Conservation (phyloP, 2,797 vertebrate genomes). For the Chromobotia macracanthus region DNA sequence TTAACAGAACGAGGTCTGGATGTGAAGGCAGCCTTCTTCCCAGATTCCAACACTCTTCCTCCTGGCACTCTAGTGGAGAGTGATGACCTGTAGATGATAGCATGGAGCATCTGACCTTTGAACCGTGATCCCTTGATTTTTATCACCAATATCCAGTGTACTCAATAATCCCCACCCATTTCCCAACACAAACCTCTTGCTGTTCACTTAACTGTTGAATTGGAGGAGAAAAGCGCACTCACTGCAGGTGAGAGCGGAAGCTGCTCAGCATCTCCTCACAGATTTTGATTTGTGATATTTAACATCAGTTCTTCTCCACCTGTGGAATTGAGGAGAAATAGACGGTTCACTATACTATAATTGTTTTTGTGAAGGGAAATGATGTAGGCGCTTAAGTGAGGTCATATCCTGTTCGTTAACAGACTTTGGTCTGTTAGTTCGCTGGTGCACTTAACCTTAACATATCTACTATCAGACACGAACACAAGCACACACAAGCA, state of each 20-base stretch:
- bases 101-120: slow-evolving; percentile 23
- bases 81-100: slow-evolving; percentile 87
- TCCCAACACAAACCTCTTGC: slow-evolving; percentile 9
- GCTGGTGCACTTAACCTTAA: slow-evolving; percentile 24
- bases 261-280: background rate
- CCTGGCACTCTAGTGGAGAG: slow-evolving; percentile 91
- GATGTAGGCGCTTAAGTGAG: slow-evolving; percentile 42
- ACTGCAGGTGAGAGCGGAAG: background rate
- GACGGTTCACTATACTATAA: slow-evolving; percentile 1
- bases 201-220: slow-evolving; percentile 3
- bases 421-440: slow-evolving; percentile 37
- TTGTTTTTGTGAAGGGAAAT: slow-evolving; percentile 26
- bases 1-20: slow-evolving; percentile 96
- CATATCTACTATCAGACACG: slow-evolving; percentile 6
- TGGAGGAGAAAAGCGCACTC: slow-evolving; percentile 14
- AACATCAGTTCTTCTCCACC: background rate
- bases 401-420: slow-evolving; percentile 44
- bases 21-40: slow-evolving; percentile 97
- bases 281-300: slow-evolving; percentile 13
- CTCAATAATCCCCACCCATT: slow-evolving; percentile 30
- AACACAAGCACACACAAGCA: slow-evolving; percentile 17
- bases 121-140: slow-evolving; percentile 35
- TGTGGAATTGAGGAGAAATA: background rate
- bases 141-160: slow-evolving; percentile 30
- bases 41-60: slow-evolving; percentile 88